Evolutionary conservation across 2,888 invertebrate species (phyloP), one percentile per base, ranked within the genome.

Genomic region (Rhopalosiphum nymphaeae): DNA sequence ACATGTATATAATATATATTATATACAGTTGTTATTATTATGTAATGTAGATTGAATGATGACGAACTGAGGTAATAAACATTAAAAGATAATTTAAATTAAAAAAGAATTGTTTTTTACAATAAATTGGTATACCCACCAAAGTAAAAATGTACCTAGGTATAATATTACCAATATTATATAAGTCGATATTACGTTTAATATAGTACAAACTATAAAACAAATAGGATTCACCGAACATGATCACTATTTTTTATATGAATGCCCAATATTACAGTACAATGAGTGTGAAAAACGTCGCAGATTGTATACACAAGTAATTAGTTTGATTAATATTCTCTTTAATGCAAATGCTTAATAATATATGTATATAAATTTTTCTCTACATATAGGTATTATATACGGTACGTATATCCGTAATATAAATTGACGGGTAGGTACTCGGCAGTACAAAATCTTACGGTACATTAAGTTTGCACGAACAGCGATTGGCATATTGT

Each of bases 391-490:
- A 67, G 21, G 46, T 46, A 46, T 87, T 87, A 87, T 49, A 87
- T 46, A 46, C 87, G 49, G n/a, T 49, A 25, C 21, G 29, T n/a
- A 49, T 29, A 87, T n/a, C 11, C 49, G 87, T 49, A 86, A 86
- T 46, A 44, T 67, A 67, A 67, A 67, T 67, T 16, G 36, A 67
- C 16, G 3, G 49, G 49, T 44, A 86, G 16, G 86, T 56, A 89
- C 21, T 67, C 46, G 25, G 46, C 29, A n/a, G 61, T 25, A 46
- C 46, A 90, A 46, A 67, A 90, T 49, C 49, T 90, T 29, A 90
- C 67, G 46, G 46, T 67, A 90, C 90, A 90, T 67, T 90, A 67
- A n/a, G 25, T 67, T 90, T 67, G 25, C 46, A 90, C 29, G 46
- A n/a, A 67, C 26, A 9, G 13, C n/a, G 67, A 90, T 90, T 67